phyloP scores from a whole-genome alignment of 2,113 vertebrate species.

The Brienomyrus brachyistius region DNA sequence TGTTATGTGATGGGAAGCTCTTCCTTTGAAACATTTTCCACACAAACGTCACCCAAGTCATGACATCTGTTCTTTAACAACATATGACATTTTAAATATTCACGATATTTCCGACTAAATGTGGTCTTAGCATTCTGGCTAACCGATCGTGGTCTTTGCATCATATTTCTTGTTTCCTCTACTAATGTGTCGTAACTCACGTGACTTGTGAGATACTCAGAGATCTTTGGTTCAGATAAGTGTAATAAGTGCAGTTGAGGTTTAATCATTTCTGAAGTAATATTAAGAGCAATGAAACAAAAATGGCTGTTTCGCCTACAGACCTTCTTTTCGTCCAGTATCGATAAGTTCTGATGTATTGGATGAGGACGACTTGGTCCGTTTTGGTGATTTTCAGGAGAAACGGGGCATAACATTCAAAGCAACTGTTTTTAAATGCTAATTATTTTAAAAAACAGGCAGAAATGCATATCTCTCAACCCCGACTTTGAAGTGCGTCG shows the following conservation, averaged over 20 bases:
- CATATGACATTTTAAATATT: background rate
- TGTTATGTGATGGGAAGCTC: background rate
- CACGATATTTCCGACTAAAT: background rate
- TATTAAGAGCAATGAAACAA: background rate
- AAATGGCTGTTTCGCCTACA: background rate
- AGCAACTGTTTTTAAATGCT: background rate
- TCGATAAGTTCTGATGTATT: background rate
- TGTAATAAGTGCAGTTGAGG: background rate
- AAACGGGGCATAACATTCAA: background rate
- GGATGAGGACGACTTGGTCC: background rate
- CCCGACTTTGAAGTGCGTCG: background rate
- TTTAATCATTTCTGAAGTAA: background rate
- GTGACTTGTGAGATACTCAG: background rate
- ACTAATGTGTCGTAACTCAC: background rate
- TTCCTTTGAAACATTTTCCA: background rate
- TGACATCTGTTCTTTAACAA: background rate
- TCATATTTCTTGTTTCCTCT: background rate
- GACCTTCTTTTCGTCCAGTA: background rate
- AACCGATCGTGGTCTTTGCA: background rate
- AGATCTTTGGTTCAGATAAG: background rate
- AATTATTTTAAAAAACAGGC: background rate
- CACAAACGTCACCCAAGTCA: background rate
- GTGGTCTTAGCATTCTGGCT: background rate
- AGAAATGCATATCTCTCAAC: background rate
- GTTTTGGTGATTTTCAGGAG: background rate